Percentiles rank a stretch among this genome's conserved stretches.
Conservation (phyloP, 2,113 vertebrate species). For the Sardina pilchardus region DNA sequence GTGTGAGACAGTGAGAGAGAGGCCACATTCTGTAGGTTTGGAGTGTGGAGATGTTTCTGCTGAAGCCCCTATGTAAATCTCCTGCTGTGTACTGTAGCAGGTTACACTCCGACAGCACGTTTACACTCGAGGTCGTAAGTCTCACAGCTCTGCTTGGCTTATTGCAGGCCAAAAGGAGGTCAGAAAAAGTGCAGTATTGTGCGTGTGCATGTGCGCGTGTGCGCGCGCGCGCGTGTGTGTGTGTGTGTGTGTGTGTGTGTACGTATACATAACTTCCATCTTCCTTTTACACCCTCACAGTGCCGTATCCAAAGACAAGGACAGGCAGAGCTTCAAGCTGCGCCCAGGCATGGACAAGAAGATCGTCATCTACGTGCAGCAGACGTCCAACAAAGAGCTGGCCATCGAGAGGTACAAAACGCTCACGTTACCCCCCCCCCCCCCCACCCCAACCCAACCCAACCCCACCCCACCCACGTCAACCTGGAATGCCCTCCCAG, state of each 20-base stretch:
- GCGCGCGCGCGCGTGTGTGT: no score
- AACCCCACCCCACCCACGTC: no score
- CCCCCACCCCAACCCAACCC: constrained; percentile 1
- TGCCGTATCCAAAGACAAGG: constrained; percentile 96
- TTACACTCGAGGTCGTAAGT: neutral
- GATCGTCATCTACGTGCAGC: constrained; percentile 95
- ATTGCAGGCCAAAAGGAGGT: neutral
- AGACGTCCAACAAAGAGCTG: constrained; percentile 96
- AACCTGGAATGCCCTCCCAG: neutral
- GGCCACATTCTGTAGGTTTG: neutral
- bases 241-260: neutral
- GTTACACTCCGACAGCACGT: neutral
- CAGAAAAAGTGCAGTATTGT: neutral
- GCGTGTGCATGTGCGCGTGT: neutral
- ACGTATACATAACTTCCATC: neutral
- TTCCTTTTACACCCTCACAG: constrained; percentile 62
- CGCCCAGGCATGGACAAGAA: constrained; percentile 97
- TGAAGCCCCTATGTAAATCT: neutral
- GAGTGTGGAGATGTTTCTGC: neutral
- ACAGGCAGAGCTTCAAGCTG: constrained; percentile 96
- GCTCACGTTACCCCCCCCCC: constrained; percentile 23
- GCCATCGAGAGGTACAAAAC: constrained; percentile 91
- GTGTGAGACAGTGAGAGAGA: no score
- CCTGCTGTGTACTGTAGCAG: neutral
- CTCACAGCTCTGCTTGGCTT: neutral